Percentiles rank a stretch among this genome's conserved stretches.
These are phyloP conservation scores for Tricholauxania praeusta DNA, from an alignment of 2,888 invertebrate species.

Conservation along the genomic window DNA sequence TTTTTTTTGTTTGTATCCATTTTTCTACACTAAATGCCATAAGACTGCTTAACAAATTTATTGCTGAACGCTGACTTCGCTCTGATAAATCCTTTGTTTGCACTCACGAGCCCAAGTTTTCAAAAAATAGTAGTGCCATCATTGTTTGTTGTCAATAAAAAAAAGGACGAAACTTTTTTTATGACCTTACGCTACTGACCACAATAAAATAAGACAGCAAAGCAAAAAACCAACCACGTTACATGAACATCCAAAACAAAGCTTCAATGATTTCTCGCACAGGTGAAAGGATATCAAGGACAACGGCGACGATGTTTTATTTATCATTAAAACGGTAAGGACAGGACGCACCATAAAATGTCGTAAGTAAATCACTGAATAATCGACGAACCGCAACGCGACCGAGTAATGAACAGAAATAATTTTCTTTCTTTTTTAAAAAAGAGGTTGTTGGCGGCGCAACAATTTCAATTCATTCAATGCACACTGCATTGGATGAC, in stretches of 20 bases:
- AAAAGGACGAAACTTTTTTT: conserved; percentile 1
- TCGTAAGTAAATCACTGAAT: neutral
- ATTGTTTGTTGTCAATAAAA: too few species aligned
- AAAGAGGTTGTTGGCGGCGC: neutral
- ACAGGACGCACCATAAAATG: neutral
- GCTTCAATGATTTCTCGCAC: conserved; percentile 10
- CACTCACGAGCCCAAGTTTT: too few species aligned
- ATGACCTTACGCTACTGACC: neutral
- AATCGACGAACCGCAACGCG: neutral
- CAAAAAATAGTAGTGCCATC: too few species aligned
- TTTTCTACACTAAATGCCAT: too few species aligned
- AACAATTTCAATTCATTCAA: neutral
- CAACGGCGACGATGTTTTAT: conserved; percentile 19
- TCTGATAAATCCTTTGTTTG: too few species aligned
- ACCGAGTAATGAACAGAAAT: neutral
- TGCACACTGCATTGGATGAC: neutral
- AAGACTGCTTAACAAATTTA: too few species aligned
- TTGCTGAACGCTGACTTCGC: too few species aligned
- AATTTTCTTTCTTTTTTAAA: neutral
- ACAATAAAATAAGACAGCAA: neutral
- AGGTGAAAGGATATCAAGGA: conserved; percentile 22
- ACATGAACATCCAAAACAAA: neutral
- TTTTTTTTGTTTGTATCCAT: too few species aligned
- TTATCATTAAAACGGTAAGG: conserved; percentile 8
- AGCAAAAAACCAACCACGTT: too few species aligned